Conservation (phyloP, 2,888 invertebrate species). For the Boloria euphrosyne region DNA sequence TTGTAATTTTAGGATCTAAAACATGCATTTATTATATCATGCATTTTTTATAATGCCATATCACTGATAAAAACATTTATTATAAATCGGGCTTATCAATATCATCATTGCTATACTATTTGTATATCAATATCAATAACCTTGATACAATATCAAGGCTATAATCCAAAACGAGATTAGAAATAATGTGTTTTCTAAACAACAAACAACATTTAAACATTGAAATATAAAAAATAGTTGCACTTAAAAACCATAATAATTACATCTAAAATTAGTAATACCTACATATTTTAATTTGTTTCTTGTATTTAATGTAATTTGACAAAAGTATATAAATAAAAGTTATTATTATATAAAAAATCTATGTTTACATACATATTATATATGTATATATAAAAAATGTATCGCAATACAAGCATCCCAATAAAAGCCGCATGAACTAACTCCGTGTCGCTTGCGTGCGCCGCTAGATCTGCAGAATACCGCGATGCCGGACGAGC, state of each 20-base stretch:
- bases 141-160: constrained; percentile 10
- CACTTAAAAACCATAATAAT: no score
- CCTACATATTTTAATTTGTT: no score
- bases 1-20: no score
- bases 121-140: constrained; percentile 6
- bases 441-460: constrained; percentile 76
- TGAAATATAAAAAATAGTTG: background rate
- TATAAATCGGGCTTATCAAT: background rate
- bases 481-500: constrained; percentile 99
- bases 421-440: constrained; percentile 60
- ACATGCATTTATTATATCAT: no score
- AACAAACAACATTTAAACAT: background rate
- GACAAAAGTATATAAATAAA: no score
- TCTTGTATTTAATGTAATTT: no score
- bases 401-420: constrained; percentile 51
- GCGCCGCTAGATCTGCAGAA: constrained; percentile 95
- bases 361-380: no score
- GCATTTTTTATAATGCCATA: no score
- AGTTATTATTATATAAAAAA: no score
- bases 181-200: background rate
- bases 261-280: no score
- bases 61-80: background rate
- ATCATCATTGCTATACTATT: background rate
- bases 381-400: background rate
- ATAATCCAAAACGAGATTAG: constrained; percentile 3